Conservation (phyloP, 2,113 vertebrate species). For the Tetrao urogallus region DNA sequence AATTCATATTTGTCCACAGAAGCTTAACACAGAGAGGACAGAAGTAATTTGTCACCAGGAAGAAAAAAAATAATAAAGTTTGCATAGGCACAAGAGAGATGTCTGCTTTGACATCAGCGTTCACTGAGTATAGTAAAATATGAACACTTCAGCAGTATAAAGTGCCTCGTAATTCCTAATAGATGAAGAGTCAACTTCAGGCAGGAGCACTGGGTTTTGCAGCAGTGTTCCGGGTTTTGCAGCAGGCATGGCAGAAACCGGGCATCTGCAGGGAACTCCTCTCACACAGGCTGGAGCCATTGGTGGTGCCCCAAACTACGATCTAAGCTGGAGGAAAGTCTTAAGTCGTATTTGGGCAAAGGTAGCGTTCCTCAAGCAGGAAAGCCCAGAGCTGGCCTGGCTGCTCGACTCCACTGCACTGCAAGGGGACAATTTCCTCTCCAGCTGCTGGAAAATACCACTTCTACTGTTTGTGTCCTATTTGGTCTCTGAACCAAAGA, state of each 20-base stretch:
- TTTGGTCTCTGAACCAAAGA: constrained; percentile 66
- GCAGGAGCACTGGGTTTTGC: neutral
- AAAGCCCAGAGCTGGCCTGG: neutral
- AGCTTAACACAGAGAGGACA: neutral
- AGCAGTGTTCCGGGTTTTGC: neutral
- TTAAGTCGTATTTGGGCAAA: neutral
- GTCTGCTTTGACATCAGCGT: neutral
- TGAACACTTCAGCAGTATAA: neutral
- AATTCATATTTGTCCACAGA: neutral
- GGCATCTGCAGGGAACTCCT: neutral
- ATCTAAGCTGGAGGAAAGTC: fast-evolving
- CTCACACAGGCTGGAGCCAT: neutral
- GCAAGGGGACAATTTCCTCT: constrained; percentile 8
- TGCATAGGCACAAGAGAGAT: neutral
- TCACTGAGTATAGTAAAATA: neutral
- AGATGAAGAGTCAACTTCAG: neutral
- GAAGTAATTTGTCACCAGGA: neutral
- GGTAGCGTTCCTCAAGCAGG: neutral
- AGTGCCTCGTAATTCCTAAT: neutral
- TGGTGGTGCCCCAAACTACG: neutral
- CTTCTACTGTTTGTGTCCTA: constrained; percentile 40
- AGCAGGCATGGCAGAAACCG: fast-evolving
- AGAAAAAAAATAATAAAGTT: neutral
- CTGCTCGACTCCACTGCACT: neutral
- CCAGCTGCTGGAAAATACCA: constrained; percentile 36